A percentile compares a stretch with the other conserved stretches of the same genome.
Evolutionary conservation across 1,140 invertebrate species (phyloP).

Genomic region (Drosophila auraria): DNA sequence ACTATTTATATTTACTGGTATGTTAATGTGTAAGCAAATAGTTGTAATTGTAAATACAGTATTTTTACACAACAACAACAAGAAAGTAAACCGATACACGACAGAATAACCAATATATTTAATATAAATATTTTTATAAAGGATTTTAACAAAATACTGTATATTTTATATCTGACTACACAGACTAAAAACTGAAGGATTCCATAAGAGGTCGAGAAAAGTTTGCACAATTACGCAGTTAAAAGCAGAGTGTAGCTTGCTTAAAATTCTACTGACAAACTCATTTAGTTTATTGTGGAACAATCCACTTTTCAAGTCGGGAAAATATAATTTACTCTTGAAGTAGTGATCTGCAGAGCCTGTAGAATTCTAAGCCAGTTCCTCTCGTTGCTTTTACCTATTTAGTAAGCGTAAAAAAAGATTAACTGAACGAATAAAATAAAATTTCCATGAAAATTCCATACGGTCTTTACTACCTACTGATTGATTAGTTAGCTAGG

Average conservation of each 20-base stretch:
- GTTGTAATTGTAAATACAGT: slow-evolving; percentile 81
- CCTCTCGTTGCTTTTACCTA: slow-evolving; percentile 13
- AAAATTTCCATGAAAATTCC: slow-evolving; percentile 63
- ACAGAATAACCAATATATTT: slow-evolving; percentile 61
- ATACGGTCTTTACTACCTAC: slow-evolving; percentile 59
- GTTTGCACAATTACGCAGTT: slow-evolving; percentile 36
- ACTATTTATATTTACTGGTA: slow-evolving; percentile 75
- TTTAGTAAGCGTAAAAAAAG: slow-evolving; percentile 50
- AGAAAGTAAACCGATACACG: slow-evolving; percentile 34
- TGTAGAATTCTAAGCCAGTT: slow-evolving; percentile 12
- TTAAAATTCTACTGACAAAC: neutral
- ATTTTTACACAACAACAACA: slow-evolving; percentile 70
- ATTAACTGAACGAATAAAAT: slow-evolving; percentile 39
- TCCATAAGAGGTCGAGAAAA: slow-evolving; percentile 56
- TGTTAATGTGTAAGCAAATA: slow-evolving; percentile 70
- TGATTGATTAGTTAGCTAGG: slow-evolving; percentile 61
- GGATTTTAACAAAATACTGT: slow-evolving; percentile 58
- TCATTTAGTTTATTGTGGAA: too few relatives aligned
- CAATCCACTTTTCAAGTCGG: neutral
- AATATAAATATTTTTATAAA: slow-evolving; percentile 78
- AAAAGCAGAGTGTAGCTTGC: slow-evolving; percentile 9
- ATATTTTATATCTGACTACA: slow-evolving; percentile 60
- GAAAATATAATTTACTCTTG: too few relatives aligned
- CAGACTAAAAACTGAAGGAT: slow-evolving; percentile 66
- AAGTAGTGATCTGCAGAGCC: neutral